These are phyloP conservation scores for Chloromyia formosa DNA, from an alignment of 2,888 invertebrate species.

Conservation along the genomic window DNA sequence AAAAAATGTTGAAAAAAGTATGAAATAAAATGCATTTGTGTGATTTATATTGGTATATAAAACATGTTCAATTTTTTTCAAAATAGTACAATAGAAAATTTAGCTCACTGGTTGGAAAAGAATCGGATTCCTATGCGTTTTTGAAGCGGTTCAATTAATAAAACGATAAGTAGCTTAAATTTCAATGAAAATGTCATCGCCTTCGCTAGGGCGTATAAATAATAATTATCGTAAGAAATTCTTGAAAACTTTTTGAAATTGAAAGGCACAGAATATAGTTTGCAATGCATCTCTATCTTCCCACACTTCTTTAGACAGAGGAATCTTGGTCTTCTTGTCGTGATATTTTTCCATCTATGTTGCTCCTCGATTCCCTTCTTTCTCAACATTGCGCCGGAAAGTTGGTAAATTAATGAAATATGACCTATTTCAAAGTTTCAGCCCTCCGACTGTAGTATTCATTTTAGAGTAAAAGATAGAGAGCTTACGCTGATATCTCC, in stretches of 20 bases:
- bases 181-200: slow-evolving; percentile 31
- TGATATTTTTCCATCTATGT: neutral
- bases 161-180: slow-evolving; percentile 24
- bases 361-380: neutral
- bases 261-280: slow-evolving; percentile 6
- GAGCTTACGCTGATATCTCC: slow-evolving; percentile 12
- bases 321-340: neutral
- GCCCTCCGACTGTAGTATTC: neutral
- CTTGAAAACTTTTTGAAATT: slow-evolving; percentile 27
- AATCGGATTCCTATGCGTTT: no score
- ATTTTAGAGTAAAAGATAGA: neutral
- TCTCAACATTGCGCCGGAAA: neutral
- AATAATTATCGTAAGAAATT: slow-evolving; percentile 33
- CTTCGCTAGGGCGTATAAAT: slow-evolving; percentile 19
- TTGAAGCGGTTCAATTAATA: neutral
- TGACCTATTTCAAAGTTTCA: slow-evolving; percentile 35
- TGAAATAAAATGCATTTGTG: no score
- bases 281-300: neutral
- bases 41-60: no score
- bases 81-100: no score
- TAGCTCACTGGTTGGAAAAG: no score
- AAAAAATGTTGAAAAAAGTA: no score
- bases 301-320: no score
- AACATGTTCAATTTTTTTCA: no score
- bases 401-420: slow-evolving; percentile 40